Percentiles rank a stretch among this genome's conserved stretches.
Conservation (phyloP, 2,113 vertebrate species). For the Cairina moschata region DNA sequence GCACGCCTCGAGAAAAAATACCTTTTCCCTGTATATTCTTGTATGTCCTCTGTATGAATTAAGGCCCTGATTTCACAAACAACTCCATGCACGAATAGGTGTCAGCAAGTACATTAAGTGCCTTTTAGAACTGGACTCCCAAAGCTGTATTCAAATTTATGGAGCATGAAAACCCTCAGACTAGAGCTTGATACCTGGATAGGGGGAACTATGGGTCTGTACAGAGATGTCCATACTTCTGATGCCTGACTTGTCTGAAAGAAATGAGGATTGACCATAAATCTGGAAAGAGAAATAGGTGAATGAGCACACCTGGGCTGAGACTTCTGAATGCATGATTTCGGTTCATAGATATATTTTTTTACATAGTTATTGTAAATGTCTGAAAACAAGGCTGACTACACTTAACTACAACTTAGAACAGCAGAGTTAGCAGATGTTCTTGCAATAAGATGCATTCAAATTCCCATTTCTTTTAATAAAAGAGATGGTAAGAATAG, state of each 20-base stretch:
- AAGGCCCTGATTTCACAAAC: background rate
- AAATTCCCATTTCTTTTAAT: slow-evolving; percentile 26
- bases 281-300: background rate
- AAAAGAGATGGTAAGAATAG: slow-evolving; percentile 49
- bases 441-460: slow-evolving; percentile 30
- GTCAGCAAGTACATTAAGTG: background rate
- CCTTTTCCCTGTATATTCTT: background rate
- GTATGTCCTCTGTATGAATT: background rate
- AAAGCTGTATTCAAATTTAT: background rate
- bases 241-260: background rate
- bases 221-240: background rate
- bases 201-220: background rate
- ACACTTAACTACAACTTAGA: background rate
- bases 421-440: background rate
- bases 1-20: accelerated
- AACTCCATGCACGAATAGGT: background rate
- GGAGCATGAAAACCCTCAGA: background rate
- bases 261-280: background rate
- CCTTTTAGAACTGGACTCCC: background rate
- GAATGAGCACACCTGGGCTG: background rate
- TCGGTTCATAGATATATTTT: background rate
- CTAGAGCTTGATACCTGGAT: background rate
- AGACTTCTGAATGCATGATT: slow-evolving; percentile 9
- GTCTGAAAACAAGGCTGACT: slow-evolving; percentile 12
- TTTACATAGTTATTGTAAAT: slow-evolving; percentile 16